Evolutionary conservation across 2,797 vertebrate genomes (phyloP).

Genomic region (Melanotaenia trifasciata): DNA sequence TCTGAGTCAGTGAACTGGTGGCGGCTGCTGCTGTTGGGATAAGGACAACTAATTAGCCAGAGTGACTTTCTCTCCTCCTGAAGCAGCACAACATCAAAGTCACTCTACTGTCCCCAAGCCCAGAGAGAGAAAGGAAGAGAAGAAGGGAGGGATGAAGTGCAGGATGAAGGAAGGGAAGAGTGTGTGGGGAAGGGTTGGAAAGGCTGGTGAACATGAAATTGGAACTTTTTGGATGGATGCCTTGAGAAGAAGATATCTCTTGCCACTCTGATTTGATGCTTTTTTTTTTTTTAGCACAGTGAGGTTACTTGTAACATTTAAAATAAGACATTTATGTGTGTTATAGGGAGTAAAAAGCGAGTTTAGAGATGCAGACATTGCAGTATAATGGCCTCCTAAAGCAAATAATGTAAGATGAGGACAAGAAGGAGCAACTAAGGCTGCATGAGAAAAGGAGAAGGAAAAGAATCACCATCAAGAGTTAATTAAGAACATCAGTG

Average conservation of each 20-base stretch:
- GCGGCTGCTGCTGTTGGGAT: conserved; percentile 71
- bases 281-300: background rate
- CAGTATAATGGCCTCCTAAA: conserved; percentile 66
- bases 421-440: conserved; percentile 1
- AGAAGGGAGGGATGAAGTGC: conserved; percentile 45
- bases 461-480: conserved; percentile 5
- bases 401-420: conserved; percentile 49
- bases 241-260: conserved; percentile 30
- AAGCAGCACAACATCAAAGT: conserved; percentile 78
- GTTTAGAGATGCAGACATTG: conserved; percentile 54
- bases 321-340: conserved; percentile 22
- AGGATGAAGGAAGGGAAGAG: conserved; percentile 36
- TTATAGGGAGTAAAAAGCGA: conserved; percentile 18
- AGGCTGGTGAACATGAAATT: conserved; percentile 51
- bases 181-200: conserved; percentile 13
- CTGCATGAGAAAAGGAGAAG: background rate
- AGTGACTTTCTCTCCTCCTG: conserved; percentile 75
- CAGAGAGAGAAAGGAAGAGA: conserved; percentile 49
- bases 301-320: conserved; percentile 29
- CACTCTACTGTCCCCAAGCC: conserved; percentile 69
- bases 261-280: background rate
- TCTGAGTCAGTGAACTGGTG: conserved; percentile 78
- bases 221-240: conserved; percentile 41
- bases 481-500: background rate
- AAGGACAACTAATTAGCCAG: conserved; percentile 82